phyloP scores from a whole-genome alignment of 1,140 invertebrate genomes.

The Mya arenaria region DNA sequence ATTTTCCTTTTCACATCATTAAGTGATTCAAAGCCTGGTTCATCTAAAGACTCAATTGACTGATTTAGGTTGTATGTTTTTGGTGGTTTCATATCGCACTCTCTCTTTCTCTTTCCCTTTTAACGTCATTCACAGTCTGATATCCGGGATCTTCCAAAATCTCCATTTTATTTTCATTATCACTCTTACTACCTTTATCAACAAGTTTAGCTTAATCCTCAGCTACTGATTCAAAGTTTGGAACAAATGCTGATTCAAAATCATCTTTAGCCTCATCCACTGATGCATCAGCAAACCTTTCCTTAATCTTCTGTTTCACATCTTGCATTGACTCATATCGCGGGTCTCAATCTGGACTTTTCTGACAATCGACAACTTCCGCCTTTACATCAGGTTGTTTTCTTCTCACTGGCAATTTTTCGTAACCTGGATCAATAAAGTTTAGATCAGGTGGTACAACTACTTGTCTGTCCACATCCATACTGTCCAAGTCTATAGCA shows the following conservation, averaged over 20 bases:
- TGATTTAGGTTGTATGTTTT: slow-evolving; percentile 40
- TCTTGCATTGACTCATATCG: slow-evolving; percentile 47
- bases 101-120: no score
- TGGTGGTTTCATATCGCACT: no score
- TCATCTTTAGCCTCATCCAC: background rate
- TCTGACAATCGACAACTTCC: background rate
- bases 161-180: background rate
- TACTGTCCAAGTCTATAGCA: slow-evolving; percentile 45
- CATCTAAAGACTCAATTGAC: slow-evolving; percentile 49
- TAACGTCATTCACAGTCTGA: slow-evolving; percentile 39
- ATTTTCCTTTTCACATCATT: slow-evolving; percentile 50
- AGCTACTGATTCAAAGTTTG: no score
- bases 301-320: background rate
- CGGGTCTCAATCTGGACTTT: slow-evolving; percentile 35
- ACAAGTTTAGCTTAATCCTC: no score
- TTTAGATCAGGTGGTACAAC: background rate
- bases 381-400: background rate
- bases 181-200: no score
- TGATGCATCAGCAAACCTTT: no score
- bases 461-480: background rate
- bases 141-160: slow-evolving; percentile 9
- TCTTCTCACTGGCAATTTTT: slow-evolving; percentile 22
- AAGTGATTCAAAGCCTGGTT: slow-evolving; percentile 43
- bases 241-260: no score
- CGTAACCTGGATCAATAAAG: slow-evolving; percentile 38